These are phyloP conservation scores for Luehdorfia chinensis DNA, from an alignment of 1,140 invertebrate species.

Conservation along the genomic window DNA sequence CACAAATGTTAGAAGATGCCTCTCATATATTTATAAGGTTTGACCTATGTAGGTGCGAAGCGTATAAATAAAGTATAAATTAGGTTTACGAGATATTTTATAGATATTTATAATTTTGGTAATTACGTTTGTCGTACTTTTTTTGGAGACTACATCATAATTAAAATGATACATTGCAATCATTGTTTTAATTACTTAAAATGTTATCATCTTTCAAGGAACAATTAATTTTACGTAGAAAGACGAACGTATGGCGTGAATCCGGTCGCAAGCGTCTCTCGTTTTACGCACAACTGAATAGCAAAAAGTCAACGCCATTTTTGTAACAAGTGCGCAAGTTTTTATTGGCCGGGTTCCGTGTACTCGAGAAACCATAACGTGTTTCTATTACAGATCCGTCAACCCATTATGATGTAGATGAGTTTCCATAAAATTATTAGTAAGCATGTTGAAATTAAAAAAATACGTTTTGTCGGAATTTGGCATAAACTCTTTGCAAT, in stretches of 20 bases:
- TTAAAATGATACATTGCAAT: not conserved
- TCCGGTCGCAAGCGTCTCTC: slow-evolving; percentile 1
- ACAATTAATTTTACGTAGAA: slow-evolving; percentile 16
- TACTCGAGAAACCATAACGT: slow-evolving; percentile 5
- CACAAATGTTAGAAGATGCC: too few relatives aligned
- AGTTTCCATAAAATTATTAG: too few relatives aligned
- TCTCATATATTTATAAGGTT: too few relatives aligned
- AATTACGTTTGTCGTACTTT: too few relatives aligned
- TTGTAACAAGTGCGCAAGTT: slow-evolving; percentile 10
- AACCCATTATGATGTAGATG: not conserved
- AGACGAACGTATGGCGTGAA: not conserved
- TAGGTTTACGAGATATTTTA: too few relatives aligned
- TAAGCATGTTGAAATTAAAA: too few relatives aligned
- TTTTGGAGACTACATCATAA: too few relatives aligned
- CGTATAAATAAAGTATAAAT: too few relatives aligned
- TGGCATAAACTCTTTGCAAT: too few relatives aligned
- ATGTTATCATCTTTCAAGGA: slow-evolving; percentile 1
- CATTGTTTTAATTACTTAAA: slow-evolving; percentile 1
- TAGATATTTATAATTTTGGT: too few relatives aligned
- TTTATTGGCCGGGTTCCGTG: slow-evolving; percentile 8
- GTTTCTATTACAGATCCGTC: not conserved
- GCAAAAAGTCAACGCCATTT: slow-evolving; percentile 13
- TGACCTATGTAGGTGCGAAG: too few relatives aligned
- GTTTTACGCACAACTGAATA: slow-evolving; percentile 10
- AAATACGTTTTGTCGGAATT: too few relatives aligned